Base-by-base conservation (phyloP, 2,113 vertebrate genomes). In the Phodopus roborovskii region DNA sequence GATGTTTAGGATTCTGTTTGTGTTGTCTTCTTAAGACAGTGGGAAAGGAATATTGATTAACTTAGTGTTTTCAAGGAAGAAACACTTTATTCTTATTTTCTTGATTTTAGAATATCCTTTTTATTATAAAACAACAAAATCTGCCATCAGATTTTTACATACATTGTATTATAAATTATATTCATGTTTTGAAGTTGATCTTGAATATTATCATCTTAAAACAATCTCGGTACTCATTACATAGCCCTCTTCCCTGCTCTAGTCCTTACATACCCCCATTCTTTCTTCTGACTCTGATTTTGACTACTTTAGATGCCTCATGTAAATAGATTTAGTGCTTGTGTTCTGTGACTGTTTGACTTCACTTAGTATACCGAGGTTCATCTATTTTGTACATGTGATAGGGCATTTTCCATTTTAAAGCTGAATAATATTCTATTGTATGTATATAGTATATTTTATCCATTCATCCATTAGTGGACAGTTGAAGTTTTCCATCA, bases 1-100 rank as follows among this genome's bases (percentile, higher is more conserved):
- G 92, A 71, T 95, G 75, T 28, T 79, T 53, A 91, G 42, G 26
- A 39, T 93, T 94, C 42, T 86, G 0, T 96, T 97, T 96, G 17
- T 96, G 81, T 87, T 8, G 24, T 78, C 66, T 94, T 92, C 62
- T 92, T 92, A 92, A 82, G 36, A 48, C 30, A 87, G 22, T 94
- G 70, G 64, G 58, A 87, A 92, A 66, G 36, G 89, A 78, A 36
- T 95, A 85, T 20, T 92, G 64, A 45, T 24, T 81, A 74, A 96
- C 73, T 60, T 45, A 50, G 19, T 71, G 56, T 82, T 96, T 92
- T 86, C 53, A 89, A 88, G 68, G 66, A 85, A n/a, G 84, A 73
- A 45, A 17, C 78, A 60, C 91, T 66, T 28, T 36, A 45, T 30
- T 77, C 36, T 93, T 85, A 70, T 75, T 92, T 95, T 58, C 60